phyloP scores from a whole-genome alignment of 2,113 vertebrate species.

The Lethenteron camtschaticum region DNA sequence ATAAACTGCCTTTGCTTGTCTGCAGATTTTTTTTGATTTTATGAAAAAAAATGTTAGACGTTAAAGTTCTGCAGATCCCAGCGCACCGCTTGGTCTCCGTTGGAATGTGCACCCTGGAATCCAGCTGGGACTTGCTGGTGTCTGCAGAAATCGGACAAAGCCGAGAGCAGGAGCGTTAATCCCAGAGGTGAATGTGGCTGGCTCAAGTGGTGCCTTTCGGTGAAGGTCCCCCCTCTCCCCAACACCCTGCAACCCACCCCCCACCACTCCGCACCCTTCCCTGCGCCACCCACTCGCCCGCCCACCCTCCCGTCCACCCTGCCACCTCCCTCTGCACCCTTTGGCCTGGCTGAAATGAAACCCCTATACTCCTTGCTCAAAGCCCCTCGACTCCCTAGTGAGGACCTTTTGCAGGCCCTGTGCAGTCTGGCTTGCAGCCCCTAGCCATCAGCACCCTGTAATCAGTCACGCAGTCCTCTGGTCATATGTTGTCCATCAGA shows the following conservation, averaged over 20 bases:
- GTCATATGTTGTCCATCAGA: conserved; percentile 94
- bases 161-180: conserved; percentile 2
- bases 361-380: background rate
- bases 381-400: background rate
- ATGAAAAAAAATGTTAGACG: too few relatives aligned
- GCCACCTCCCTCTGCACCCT: background rate
- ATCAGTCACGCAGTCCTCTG: conserved; percentile 62
- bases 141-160: conserved; percentile 4
- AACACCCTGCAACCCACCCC: too few relatives aligned
- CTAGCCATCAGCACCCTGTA: conserved; percentile 27
- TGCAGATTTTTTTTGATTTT: too few relatives aligned
- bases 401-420: background rate
- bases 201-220: background rate
- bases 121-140: conserved; percentile 2
- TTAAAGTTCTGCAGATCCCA: background rate
- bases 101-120: background rate
- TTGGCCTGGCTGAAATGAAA: conserved; percentile 3
- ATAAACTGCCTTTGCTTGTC: too few relatives aligned
- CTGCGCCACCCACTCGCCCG: too few relatives aligned
- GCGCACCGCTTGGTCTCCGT: background rate
- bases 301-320: background rate
- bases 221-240: too few relatives aligned
- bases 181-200: conserved; percentile 1
- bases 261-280: too few relatives aligned
- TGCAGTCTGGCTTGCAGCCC: conserved; percentile 12